These are phyloP conservation scores for Trematomus loennbergii DNA, from an alignment of 2,113 vertebrate genomes.

Conservation along the genomic window DNA sequence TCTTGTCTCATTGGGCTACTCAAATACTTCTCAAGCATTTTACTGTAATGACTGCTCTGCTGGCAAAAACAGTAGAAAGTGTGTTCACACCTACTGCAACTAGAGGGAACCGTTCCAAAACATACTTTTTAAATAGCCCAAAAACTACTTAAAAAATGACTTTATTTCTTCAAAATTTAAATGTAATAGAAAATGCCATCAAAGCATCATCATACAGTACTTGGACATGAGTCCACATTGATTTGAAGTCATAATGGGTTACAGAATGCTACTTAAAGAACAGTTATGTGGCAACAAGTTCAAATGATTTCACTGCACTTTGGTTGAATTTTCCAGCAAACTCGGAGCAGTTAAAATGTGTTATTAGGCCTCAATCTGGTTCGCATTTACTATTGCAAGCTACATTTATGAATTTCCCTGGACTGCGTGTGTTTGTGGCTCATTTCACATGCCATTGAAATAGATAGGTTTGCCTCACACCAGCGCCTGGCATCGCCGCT, in stretches of 20 bases:
- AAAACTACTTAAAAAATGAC: background rate
- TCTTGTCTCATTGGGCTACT: too few relatives aligned
- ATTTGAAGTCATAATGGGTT: conserved; percentile 14
- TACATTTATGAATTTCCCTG: conserved; percentile 58
- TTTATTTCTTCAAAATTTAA: background rate
- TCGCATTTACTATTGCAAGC: conserved; percentile 58
- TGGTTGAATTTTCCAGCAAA: conserved; percentile 47
- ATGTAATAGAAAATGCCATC: background rate
- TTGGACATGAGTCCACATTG: background rate
- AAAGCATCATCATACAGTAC: background rate
- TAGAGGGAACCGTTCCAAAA: too few relatives aligned
- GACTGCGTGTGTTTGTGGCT: conserved; percentile 56
- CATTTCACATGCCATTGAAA: conserved; percentile 60
- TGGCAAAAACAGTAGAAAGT: too few relatives aligned
- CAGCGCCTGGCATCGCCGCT: conserved; percentile 45
- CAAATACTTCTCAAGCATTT: too few relatives aligned
- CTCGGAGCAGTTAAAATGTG: conserved; percentile 26
- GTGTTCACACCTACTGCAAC: too few relatives aligned
- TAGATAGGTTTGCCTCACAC: conserved; percentile 63
- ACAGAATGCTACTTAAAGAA: background rate
- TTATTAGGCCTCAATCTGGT: conserved; percentile 49
- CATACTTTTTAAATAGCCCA: background rate
- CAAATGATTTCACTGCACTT: conserved; percentile 32
- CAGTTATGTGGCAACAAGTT: conserved; percentile 13
- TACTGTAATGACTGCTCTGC: too few relatives aligned